A percentile compares a stretch with the other conserved stretches of the same genome.
Conservation (phyloP, 2,888 invertebrate species). For the Urechis unicinctus region DNA sequence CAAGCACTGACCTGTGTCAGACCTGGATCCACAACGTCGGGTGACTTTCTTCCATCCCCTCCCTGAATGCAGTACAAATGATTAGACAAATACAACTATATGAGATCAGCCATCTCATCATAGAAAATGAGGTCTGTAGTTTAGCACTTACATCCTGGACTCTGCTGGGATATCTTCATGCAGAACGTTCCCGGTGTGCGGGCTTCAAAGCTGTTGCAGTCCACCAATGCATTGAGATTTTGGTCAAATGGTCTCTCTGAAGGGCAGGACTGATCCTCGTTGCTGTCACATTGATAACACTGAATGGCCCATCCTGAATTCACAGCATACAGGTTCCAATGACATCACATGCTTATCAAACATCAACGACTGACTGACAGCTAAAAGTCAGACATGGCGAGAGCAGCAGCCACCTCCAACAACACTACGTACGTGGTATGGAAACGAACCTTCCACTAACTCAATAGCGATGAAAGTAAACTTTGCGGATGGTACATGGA, state of each 20-base stretch:
- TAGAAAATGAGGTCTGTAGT: constrained; percentile 8
- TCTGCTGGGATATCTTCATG: constrained; percentile 88
- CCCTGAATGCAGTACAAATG: constrained; percentile 30
- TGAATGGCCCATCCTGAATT: constrained; percentile 61
- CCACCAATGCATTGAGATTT: constrained; percentile 78
- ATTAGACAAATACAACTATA: neutral
- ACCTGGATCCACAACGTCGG: constrained; percentile 47
- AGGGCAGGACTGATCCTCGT: constrained; percentile 82
- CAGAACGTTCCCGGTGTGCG: constrained; percentile 93
- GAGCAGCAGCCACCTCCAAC: neutral
- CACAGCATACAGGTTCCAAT: neutral
- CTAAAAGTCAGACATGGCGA: neutral
- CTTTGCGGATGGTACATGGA: too few relatives aligned
- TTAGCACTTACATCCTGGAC: constrained; percentile 78
- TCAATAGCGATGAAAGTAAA: too few relatives aligned
- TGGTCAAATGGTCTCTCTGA: constrained; percentile 80
- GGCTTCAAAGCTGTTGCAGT: constrained; percentile 90
- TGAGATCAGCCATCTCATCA: neutral
- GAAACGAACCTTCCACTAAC: constrained; percentile 1
- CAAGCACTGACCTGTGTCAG: constrained; percentile 39
- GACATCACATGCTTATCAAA: neutral
- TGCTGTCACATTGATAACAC: constrained; percentile 90
- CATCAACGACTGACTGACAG: neutral
- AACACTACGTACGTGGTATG: neutral
- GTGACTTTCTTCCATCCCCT: constrained; percentile 49